These are phyloP conservation scores for Bombus superbus DNA, from an alignment of 1,140 invertebrate genomes.

Conservation along the genomic window DNA sequence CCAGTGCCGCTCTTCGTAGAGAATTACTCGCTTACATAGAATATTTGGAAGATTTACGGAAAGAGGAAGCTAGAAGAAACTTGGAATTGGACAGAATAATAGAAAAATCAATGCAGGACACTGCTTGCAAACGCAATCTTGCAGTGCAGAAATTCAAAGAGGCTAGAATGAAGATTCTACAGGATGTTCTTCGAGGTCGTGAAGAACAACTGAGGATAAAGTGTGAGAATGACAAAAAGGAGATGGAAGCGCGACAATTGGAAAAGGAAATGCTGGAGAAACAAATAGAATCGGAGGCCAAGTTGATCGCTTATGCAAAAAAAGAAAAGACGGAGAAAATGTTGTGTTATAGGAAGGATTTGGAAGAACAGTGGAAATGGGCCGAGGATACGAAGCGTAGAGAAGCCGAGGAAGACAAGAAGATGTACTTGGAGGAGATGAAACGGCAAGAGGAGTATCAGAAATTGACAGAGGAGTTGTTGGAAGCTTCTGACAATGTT, in stretches of 20 bases:
- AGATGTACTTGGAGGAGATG: constrained; percentile 9
- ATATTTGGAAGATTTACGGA: constrained; percentile 59
- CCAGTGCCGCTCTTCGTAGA: constrained; percentile 43
- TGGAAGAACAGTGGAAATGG: constrained; percentile 61
- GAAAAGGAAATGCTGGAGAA: constrained; percentile 58
- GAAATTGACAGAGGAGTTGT: constrained; percentile 56
- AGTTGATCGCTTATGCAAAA: constrained; percentile 28
- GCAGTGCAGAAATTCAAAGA: constrained; percentile 54
- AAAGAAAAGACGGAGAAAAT: constrained; percentile 46
- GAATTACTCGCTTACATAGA: constrained; percentile 65
- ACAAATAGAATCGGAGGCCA: constrained; percentile 58
- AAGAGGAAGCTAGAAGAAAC: constrained; percentile 58
- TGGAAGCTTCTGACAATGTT: constrained; percentile 63
- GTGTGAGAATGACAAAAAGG: constrained; percentile 22
- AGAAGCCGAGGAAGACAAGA: constrained; percentile 52
- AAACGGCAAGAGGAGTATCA: constrained; percentile 57
- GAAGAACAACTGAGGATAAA: constrained; percentile 61
- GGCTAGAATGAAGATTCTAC: constrained; percentile 28
- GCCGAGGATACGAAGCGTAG: constrained; percentile 18
- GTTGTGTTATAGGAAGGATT: constrained; percentile 57
- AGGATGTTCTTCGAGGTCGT: constrained; percentile 53
- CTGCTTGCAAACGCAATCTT: constrained; percentile 37
- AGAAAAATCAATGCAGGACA: constrained; percentile 38
- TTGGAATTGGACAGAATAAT: constrained; percentile 58
- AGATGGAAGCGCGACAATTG: constrained; percentile 22